Evolutionary conservation across 2,797 vertebrate genomes (phyloP), one percentile per base, ranked within the genome.

Genomic region (Enteromius paludinosus): DNA sequence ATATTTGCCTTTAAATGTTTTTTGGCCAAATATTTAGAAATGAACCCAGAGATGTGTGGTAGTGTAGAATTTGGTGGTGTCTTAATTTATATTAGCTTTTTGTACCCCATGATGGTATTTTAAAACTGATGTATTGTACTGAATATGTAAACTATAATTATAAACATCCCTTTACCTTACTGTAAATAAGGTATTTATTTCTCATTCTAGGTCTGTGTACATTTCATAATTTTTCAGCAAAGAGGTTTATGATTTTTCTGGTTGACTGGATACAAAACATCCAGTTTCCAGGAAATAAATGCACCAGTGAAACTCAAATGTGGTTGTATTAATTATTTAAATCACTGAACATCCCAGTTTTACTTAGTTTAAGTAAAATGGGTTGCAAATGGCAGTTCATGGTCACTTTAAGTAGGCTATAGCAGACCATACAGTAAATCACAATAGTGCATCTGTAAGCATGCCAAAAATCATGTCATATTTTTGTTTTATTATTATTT

Each of bases 181-280:
- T 92, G 88, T 91, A 92, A 86, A 92, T 92, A 90, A 77, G 74
- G 59, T 92, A 90, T 93, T 89, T 90, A 91, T 93, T 90, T 89
- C 74, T 64, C 78, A 83, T 82, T 85, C 10, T 62, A 56, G 43
- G 6, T 83, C 59, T 49, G 15, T 72, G 45, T 41, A 59, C n/a
- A 43, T 84, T 83, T 54, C 5, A 61, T 33, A 35, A 62, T 62
- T 62, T 62, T 17, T 4, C 33, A 79, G 49, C 56, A 61, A 23
- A 11, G 56, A 33, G 49, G 15, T 45, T 18, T 43, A 70, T 62
- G 15, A n/a, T 79, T 72, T 83, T 69, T 54, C 30, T 72, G 49
- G 4, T 77, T 54, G 65, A 59, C 17, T 59, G 52, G 49, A 78
- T 52, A 35, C 38, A 66, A 82, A 56, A 56, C 35, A n/a, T 41